A percentile compares a stretch with the other conserved stretches of the same genome.
These are phyloP conservation scores for Zoanthus gigantus DNA, from an alignment of 92 coral and sea anemone genomes.

Conservation along the genomic window DNA sequence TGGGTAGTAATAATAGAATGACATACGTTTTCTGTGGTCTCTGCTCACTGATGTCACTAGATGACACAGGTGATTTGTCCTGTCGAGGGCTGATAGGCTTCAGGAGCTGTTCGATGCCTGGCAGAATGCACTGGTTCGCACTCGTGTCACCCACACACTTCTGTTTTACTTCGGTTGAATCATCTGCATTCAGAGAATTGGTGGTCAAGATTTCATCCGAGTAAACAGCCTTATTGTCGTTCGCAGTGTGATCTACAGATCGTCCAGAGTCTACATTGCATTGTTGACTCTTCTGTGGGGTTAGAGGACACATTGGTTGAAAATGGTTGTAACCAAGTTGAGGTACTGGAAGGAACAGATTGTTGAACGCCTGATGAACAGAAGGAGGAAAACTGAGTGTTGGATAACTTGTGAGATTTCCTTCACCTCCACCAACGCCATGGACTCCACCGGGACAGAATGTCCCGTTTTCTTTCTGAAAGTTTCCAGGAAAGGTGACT, in stretches of 20 bases:
- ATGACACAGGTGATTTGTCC: background rate
- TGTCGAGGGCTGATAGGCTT: slow-evolving; percentile 26
- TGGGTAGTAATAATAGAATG: background rate
- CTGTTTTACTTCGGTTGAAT: background rate
- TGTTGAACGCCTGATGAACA: slow-evolving; percentile 14
- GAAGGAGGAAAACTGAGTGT: slow-evolving; percentile 5
- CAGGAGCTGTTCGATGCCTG: slow-evolving; percentile 40
- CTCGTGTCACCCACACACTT: slow-evolving; percentile 2
- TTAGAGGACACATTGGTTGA: slow-evolving; percentile 6
- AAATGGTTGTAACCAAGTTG: slow-evolving; percentile 16
- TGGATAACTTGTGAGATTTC: slow-evolving; percentile 4
- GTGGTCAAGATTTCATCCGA: slow-evolving; percentile 1
- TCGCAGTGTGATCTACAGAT: background rate
- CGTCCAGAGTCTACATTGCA: background rate
- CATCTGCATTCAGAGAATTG: background rate
- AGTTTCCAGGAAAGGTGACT: slow-evolving; percentile 30
- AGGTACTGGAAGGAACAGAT: slow-evolving; percentile 10
- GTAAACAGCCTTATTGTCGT: slow-evolving; percentile 1
- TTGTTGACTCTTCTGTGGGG: slow-evolving; percentile 7
- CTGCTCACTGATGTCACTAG: background rate
- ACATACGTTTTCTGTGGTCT: slow-evolving; percentile 25
- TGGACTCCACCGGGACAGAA: background rate
- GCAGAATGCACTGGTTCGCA: slow-evolving; percentile 17
- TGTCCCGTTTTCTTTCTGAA: background rate
- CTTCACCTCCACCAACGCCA: background rate